Base-by-base conservation (phyloP, 1,140 invertebrate species). In the Bombus haemorrhoidalis region DNA sequence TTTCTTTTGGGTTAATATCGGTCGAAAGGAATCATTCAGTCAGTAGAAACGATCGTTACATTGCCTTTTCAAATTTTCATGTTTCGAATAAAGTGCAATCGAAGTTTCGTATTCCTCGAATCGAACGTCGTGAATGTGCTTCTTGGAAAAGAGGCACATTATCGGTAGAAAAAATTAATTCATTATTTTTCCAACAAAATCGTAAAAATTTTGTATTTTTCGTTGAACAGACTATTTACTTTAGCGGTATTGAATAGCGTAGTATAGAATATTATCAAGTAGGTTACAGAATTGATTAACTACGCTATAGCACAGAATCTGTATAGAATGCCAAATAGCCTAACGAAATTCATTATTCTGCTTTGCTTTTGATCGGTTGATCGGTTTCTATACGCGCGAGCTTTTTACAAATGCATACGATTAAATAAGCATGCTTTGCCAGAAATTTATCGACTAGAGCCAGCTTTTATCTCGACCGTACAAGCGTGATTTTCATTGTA, bases 401-500 rank as follows among this genome's bases (percentile, higher is more conserved):
- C 41, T 69, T 81, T 57, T 41, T 43, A 41, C 57, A 34, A 82
- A 82, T 43, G 32, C 13, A 25, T 3, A 22, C 47, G 71, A 64
- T 47, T 74, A 74, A 34, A 74, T 32, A 81, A 62, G 43, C 32
- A n/a, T 13, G 22, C 62, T 34, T 34, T 66, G 62, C 1, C n/a
- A 34, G 72, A 64, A 83, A 83, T 83, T 53, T 37, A 77, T 59
- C 13, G 41, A 25, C n/a, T 2, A 32, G 28, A 41, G 47, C 1
- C 41, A 10, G 66, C 75, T 71, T 69, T 78, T 62, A 68, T 43
- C 39, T 43, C 47, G 37, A 8, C n/a, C 57, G 71, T 43, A 28
- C 10, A 32, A 41, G 15, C 76, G 77, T 59, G 79, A 84, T 84
- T 84, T 76, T 28, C 43, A 68, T 78, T 59, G n/a, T 59, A 37